Percentiles rank a stretch among this genome's conserved stretches.
These are phyloP conservation scores for Gracilinanus agilis DNA, from an alignment of 2,113 vertebrate species.

Conservation along the genomic window DNA sequence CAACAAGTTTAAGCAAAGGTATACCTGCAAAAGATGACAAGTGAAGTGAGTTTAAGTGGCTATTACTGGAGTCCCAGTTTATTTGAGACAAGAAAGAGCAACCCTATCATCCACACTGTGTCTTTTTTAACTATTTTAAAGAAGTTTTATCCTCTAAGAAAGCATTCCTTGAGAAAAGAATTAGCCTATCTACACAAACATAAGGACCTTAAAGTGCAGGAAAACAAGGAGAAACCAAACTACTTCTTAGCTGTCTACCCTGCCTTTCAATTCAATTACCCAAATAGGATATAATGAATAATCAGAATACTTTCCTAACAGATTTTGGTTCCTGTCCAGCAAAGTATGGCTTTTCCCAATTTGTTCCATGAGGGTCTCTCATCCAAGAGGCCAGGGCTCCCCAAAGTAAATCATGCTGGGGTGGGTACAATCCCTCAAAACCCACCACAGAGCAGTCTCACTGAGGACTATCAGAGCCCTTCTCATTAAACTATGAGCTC, in stretches of 20 bases:
- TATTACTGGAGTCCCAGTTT: neutral
- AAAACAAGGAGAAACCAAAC: neutral
- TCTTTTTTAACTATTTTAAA: neutral
- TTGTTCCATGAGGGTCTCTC: neutral
- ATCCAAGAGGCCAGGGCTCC: neutral
- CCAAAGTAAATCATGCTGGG: neutral
- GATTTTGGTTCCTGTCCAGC: neutral
- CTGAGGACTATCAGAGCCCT: neutral
- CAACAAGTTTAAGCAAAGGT: rapidly evolving
- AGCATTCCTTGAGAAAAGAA: neutral
- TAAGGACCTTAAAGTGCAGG: neutral
- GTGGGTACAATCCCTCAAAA: neutral
- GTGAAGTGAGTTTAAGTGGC: rapidly evolving
- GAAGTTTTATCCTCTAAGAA: neutral
- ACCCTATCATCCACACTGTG: neutral
- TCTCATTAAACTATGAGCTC: neutral
- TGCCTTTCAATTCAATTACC: neutral
- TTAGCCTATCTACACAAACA: neutral
- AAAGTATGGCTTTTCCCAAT: neutral
- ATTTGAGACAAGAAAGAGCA: neutral
- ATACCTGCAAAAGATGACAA: rapidly evolving
- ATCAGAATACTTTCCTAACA: neutral
- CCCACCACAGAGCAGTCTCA: neutral
- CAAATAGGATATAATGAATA: neutral
- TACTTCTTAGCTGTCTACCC: neutral